Evolutionary conservation across 2,113 vertebrate genomes (phyloP).

Genomic region (Actenoides lindsayi): DNA sequence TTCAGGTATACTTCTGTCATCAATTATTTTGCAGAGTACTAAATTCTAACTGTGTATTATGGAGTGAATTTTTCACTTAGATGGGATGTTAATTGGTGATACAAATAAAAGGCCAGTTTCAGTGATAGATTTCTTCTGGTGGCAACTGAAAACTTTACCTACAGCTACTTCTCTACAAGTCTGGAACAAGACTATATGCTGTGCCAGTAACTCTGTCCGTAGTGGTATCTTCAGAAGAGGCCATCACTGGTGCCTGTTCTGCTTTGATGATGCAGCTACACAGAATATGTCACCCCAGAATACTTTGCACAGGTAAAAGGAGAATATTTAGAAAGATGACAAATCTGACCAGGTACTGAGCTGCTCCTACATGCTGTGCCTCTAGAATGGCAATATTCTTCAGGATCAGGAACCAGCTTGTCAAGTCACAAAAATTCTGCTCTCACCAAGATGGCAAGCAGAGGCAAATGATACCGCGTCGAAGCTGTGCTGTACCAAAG

Average conservation of each 20-base stretch:
- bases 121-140: background rate
- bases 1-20: background rate
- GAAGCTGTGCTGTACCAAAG: background rate
- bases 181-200: background rate
- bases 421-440: background rate
- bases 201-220: background rate
- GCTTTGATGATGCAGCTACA: background rate
- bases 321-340: background rate
- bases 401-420: background rate
- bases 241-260: background rate
- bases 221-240: background rate
- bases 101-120: background rate
- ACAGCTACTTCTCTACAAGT: background rate
- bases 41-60: background rate
- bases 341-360: background rate
- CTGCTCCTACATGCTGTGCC: background rate
- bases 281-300: background rate
- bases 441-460: background rate
- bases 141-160: background rate
- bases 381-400: background rate
- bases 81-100: background rate
- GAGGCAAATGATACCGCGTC: background rate
- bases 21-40: constrained; percentile 6
- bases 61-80: background rate
- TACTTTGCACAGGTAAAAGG: background rate